phyloP scores from a whole-genome alignment of 2,113 vertebrate species.

The Notiomystis cincta region DNA sequence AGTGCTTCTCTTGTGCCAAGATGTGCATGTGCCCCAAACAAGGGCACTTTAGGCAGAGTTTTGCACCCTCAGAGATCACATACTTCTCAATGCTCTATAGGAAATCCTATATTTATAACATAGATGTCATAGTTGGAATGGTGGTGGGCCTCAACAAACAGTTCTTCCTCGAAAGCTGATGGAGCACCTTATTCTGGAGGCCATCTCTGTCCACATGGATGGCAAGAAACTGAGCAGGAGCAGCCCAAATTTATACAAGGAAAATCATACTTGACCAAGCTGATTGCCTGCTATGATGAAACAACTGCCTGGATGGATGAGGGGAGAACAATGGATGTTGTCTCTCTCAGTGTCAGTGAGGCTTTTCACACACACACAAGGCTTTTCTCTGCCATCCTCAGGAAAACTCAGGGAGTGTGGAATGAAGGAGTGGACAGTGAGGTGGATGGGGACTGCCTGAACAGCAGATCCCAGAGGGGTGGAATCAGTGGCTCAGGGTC shows the following conservation, averaged over 20 bases:
- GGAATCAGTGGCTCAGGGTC: neutral
- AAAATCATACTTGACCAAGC: neutral
- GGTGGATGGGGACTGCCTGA: neutral
- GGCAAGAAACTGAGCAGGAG: neutral
- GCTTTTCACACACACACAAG: neutral
- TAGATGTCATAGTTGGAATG: neutral
- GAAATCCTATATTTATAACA: neutral
- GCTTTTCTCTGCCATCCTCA: neutral
- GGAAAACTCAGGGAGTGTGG: rapidly evolving
- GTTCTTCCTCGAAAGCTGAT: neutral
- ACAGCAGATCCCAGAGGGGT: neutral
- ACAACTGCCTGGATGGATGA: neutral
- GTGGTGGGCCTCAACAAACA: neutral
- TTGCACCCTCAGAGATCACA: neutral
- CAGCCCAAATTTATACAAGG: neutral
- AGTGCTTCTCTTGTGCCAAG: neutral
- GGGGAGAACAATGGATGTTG: neutral
- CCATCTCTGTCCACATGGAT: neutral
- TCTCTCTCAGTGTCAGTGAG: neutral
- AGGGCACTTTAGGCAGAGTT: neutral
- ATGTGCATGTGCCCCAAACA: neutral
- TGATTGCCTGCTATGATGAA: neutral
- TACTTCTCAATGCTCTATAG: neutral
- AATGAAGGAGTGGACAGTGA: neutral
- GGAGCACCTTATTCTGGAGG: neutral